Conservation (phyloP, 2,113 vertebrate species). For the Elephantulus edwardii region DNA sequence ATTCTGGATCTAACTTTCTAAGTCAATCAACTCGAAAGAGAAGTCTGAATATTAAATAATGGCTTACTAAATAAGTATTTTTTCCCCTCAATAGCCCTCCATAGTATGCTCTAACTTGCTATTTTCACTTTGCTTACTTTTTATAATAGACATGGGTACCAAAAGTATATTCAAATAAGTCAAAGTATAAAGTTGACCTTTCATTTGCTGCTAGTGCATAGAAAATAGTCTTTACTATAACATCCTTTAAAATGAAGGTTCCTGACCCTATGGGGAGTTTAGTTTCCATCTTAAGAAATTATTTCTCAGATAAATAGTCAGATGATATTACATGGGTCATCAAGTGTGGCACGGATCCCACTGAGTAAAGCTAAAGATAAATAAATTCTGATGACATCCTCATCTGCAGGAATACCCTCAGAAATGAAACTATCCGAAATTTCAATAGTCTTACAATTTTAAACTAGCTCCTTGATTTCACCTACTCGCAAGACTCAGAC, state of each 20-base stretch:
- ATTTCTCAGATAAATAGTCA: not conserved
- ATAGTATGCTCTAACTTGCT: not conserved
- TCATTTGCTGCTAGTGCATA: not conserved
- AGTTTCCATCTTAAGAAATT: slow-evolving; percentile 14
- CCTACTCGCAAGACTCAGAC: not conserved
- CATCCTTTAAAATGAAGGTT: not conserved
- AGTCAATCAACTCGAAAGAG: slow-evolving; percentile 54
- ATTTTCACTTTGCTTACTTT: slow-evolving; percentile 28
- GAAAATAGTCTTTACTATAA: slow-evolving; percentile 37
- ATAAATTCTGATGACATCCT: not conserved
- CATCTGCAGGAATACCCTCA: slow-evolving; percentile 23
- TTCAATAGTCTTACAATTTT: not conserved
- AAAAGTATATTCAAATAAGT: slow-evolving; percentile 36
- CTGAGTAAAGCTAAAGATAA: not conserved
- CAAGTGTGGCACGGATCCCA: not conserved
- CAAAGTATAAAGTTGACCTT: slow-evolving; percentile 22
- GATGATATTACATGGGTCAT: not conserved
- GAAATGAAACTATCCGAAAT: not conserved
- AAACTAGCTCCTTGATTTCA: slow-evolving; percentile 28
- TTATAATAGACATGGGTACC: not conserved
- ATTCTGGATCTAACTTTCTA: slow-evolving; percentile 50
- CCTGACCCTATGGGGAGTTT: not conserved
- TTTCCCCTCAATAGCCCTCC: slow-evolving; percentile 22
- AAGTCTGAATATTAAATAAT: slow-evolving; percentile 36
- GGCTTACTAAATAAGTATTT: slow-evolving; percentile 62